phyloP scores from a whole-genome alignment of 2,113 vertebrate genomes.

The Neolamprologus cancellatus region DNA sequence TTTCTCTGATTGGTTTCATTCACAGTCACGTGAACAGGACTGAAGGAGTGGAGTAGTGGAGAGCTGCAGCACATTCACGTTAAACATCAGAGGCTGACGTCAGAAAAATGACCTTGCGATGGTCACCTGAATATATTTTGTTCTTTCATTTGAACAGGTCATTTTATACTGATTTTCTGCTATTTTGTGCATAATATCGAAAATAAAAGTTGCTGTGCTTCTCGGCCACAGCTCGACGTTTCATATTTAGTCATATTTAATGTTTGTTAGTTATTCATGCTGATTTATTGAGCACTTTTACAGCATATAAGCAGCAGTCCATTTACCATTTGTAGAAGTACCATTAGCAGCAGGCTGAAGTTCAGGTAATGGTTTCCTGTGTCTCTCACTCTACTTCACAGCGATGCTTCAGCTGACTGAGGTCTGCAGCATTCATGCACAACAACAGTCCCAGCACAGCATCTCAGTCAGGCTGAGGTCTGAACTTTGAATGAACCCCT shows the following conservation, averaged over 20 bases:
- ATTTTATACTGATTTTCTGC: neutral
- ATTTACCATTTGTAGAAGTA: neutral
- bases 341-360: neutral
- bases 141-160: neutral
- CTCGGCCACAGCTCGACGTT: fast-evolving
- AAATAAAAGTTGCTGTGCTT: neutral
- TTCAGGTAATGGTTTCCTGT: neutral
- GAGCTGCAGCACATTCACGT: neutral
- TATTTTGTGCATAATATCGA: fast-evolving
- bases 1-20: neutral
- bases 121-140: neutral
- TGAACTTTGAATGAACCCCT: neutral
- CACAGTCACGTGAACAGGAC: neutral
- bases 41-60: neutral
- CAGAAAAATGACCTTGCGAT: neutral
- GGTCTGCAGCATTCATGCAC: neutral
- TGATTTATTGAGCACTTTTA: neutral
- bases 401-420: neutral
- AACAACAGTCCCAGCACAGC: neutral
- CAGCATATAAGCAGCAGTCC: neutral
- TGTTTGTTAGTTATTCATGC: neutral
- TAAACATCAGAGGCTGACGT: neutral
- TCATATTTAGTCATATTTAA: neutral
- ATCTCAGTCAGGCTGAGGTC: neutral
- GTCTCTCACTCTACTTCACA: neutral